Base-by-base conservation (phyloP, 2,888 invertebrate genomes). In the Pediacus dermestoides region DNA sequence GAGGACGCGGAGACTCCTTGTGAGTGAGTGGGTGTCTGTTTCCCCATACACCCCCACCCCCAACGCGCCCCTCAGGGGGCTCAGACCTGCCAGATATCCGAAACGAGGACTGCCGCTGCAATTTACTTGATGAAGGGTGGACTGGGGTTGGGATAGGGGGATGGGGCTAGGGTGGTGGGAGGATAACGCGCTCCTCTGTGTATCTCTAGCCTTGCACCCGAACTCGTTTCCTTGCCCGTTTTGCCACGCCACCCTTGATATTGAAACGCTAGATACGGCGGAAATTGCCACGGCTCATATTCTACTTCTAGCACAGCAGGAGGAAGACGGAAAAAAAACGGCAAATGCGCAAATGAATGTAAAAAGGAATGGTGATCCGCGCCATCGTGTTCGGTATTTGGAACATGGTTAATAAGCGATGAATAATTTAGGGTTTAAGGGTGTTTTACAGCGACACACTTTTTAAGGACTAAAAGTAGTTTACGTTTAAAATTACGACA, bases 81-180 rank as follows among this genome's bases (percentile, higher is more conserved):
- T 57, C 63, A 52, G 58, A 64, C 63, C 65, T 65, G 64, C 62
- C 64, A 65, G 65, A 66, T 66, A 66, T 62, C 64, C 65, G 64
- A 65, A 64, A 63, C 64, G 66, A 64, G 62, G 63, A 63, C 63
- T 62, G 64, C 63, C 59, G 64, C 61, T 63, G 66, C 67, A 66
- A 66, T 67, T 67, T 66, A 66, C 61, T 67, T 66, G 67, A 67
- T 67, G 67, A 67, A 66, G 67, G 66, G 65, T 59, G 64, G 67
- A 55, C 58, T 55, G 60, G 49, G 52, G 23, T 10, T 23, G n/a
- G 23, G 23, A 28, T n/a, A n/a, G 42, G 34, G 32, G 33, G 8
- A 23, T 26, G 54, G 52, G 26, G 26, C 30, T 14, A 23, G 43
- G 30, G 39, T 4, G 30, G 27, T 9, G 35, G 25, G 34, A 10